Percentiles rank a stretch among this genome's conserved stretches.
Evolutionary conservation across 2,797 vertebrate species (phyloP).

Genomic region (Gila robusta): DNA sequence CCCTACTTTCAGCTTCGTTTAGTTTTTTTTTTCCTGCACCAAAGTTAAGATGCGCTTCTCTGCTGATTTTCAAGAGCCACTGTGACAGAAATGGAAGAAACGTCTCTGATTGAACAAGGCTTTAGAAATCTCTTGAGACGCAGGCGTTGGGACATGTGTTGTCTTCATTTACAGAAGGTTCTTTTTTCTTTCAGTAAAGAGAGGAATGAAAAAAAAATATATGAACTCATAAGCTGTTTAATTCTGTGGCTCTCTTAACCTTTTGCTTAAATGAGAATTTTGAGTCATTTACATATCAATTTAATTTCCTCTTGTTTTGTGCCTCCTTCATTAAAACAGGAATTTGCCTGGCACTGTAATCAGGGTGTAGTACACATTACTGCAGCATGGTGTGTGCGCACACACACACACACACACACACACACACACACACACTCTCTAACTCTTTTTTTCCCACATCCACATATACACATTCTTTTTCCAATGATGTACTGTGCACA

Average conservation of each 20-base stretch:
- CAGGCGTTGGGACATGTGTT: slow-evolving; percentile 72
- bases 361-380: slow-evolving; percentile 69
- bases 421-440: slow-evolving; percentile 20
- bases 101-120: slow-evolving; percentile 69
- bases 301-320: slow-evolving; percentile 78
- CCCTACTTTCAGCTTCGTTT: slow-evolving; percentile 30
- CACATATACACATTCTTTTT: not conserved
- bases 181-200: slow-evolving; percentile 45
- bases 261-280: slow-evolving; percentile 81
- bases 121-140: slow-evolving; percentile 68
- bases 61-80: slow-evolving; percentile 62
- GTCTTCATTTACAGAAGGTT: slow-evolving; percentile 71
- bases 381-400: slow-evolving; percentile 38
- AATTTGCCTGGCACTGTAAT: slow-evolving; percentile 71
- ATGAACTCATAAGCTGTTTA: slow-evolving; percentile 81
- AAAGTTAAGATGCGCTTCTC: slow-evolving; percentile 58
- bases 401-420: slow-evolving; percentile 12
- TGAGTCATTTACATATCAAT: slow-evolving; percentile 82
- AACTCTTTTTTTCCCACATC: slow-evolving; percentile 1
- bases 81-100: slow-evolving; percentile 64
- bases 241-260: slow-evolving; percentile 78
- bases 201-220: slow-evolving; percentile 57
- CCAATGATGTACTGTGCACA: slow-evolving; percentile 38
- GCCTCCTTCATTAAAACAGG: slow-evolving; percentile 74
- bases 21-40: slow-evolving; percentile 41